These are phyloP conservation scores for Oscheius myriophilus DNA, from an alignment of 2,888 invertebrate species.

Conservation along the genomic window DNA sequence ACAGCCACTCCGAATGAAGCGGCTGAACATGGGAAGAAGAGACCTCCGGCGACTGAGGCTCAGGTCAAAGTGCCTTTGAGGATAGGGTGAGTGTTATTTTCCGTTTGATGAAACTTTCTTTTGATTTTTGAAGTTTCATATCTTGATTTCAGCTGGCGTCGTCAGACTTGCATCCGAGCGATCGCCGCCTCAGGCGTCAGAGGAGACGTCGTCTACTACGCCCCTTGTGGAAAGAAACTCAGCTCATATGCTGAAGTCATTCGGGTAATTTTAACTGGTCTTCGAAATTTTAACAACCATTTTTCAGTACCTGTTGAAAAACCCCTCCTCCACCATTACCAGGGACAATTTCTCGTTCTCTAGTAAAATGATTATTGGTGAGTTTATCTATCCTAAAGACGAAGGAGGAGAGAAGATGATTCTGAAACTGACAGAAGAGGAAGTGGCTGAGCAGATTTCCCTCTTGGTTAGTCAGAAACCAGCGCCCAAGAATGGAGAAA, in stretches of 20 bases:
- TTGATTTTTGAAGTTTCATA: not conserved
- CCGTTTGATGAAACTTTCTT: not conserved
- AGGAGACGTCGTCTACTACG: constrained; percentile 91
- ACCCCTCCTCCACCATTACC: constrained; percentile 78
- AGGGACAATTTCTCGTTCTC: constrained; percentile 92
- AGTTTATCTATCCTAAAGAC: constrained; percentile 77
- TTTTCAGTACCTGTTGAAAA: constrained; percentile 82
- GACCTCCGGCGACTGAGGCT: constrained; percentile 28
- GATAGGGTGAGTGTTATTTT: constrained; percentile 20
- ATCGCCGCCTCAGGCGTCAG: constrained; percentile 79
- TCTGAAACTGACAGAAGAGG: constrained; percentile 80
- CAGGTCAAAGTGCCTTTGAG: constrained; percentile 26
- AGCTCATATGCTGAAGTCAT: constrained; percentile 77
- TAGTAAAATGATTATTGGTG: constrained; percentile 87
- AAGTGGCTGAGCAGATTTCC: constrained; percentile 81
- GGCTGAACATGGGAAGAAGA: constrained; percentile 22
- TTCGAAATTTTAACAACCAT: constrained; percentile 21
- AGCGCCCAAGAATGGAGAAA: constrained; percentile 16
- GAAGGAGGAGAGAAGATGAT: constrained; percentile 11
- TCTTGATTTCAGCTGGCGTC: constrained; percentile 49
- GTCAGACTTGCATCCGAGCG: constrained; percentile 59
- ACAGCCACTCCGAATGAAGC: constrained; percentile 19
- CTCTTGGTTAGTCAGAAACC: constrained; percentile 25
- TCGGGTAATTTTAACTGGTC: constrained; percentile 71
- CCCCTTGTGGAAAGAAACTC: constrained; percentile 78